Percentiles rank a stretch among this genome's conserved stretches.
Conservation (phyloP, 1,140 invertebrate species). For the Forficula auricularia region DNA sequence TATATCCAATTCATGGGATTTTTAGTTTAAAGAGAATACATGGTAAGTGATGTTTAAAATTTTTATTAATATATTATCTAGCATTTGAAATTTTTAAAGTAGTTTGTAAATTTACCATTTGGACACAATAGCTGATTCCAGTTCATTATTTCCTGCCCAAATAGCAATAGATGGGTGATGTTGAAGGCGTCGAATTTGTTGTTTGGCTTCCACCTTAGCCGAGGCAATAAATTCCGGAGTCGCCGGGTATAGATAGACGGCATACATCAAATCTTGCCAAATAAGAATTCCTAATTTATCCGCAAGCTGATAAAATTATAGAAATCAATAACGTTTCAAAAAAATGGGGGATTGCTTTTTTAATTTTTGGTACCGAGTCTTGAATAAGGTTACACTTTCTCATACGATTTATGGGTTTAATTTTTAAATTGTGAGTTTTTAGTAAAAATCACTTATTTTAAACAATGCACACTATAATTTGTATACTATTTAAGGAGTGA, state of each 20-base stretch:
- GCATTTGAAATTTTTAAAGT: too few relatives aligned
- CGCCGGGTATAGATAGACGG: constrained; percentile 86
- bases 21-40: too few relatives aligned
- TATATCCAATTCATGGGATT: too few relatives aligned
- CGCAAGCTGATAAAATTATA: constrained; percentile 28
- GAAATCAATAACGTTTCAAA: neutral
- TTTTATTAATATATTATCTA: too few relatives aligned
- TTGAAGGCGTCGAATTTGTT: constrained; percentile 70
- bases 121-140: constrained; percentile 71
- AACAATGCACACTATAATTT: too few relatives aligned
- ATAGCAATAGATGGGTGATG: constrained; percentile 77
- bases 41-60: too few relatives aligned
- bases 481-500: too few relatives aligned
- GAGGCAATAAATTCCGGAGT: constrained; percentile 48
- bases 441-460: too few relatives aligned
- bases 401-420: too few relatives aligned
- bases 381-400: too few relatives aligned
- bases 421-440: too few relatives aligned
- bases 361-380: too few relatives aligned
- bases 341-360: neutral
- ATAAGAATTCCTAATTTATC: constrained; percentile 67
- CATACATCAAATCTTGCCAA: constrained; percentile 96
- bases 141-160: constrained; percentile 93
- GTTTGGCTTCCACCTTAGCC: constrained; percentile 59
- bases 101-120: constrained; percentile 66